Evolutionary conservation across 53 echinoderm and acorn worm species (phyloP).

Genomic region (Antedon mediterranea): DNA sequence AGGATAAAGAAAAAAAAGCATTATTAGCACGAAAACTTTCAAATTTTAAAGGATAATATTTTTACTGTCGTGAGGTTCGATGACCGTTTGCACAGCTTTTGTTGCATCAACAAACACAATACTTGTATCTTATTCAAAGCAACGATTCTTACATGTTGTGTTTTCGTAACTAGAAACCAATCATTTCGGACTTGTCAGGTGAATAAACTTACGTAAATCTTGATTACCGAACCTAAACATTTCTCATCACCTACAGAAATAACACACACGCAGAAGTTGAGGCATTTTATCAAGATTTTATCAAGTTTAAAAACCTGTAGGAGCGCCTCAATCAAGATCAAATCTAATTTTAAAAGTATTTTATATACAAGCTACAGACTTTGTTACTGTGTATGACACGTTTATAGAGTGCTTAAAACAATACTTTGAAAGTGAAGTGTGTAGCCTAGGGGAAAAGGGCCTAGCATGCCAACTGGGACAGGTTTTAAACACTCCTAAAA

Average conservation of each 20-base stretch:
- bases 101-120: not conserved
- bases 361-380: not conserved
- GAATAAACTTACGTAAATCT: not conserved
- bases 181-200: not conserved
- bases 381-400: not conserved
- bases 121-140: not conserved
- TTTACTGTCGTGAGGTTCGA: not conserved
- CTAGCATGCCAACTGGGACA: not conserved
- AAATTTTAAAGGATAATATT: not conserved
- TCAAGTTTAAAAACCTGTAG: not conserved
- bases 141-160: not conserved
- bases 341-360: not conserved
- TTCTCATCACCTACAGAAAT: not conserved
- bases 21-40: not conserved
- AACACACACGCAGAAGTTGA: not conserved
- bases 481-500: not conserved
- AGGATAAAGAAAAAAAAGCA: not conserved
- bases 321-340: not conserved
- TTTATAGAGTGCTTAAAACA: not conserved
- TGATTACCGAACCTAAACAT: not conserved
- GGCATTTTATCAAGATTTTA: not conserved
- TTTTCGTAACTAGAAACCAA: not conserved
- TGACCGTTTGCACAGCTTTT: not conserved
- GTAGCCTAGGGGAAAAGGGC: not conserved
- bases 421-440: not conserved